phyloP scores from a whole-genome alignment of 2,797 vertebrate species.

The Myripristis jacobus region DNA sequence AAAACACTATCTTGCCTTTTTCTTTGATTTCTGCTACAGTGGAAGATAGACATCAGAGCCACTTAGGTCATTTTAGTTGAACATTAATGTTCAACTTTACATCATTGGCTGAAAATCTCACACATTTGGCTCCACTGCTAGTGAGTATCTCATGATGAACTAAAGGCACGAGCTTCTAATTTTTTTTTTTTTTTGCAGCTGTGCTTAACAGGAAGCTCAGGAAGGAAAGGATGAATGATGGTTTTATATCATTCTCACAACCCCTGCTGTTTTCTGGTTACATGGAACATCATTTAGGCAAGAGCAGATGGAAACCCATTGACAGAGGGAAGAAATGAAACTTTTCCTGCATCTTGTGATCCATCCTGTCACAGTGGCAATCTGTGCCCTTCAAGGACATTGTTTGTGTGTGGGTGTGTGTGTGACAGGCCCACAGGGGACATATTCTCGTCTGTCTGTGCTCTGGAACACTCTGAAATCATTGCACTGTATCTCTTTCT shows the following conservation, averaged over 20 bases:
- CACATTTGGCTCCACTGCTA: background rate
- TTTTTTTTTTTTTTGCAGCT: background rate
- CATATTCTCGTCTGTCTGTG: constrained; percentile 26
- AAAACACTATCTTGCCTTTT: background rate
- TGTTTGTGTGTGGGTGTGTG: constrained; percentile 22
- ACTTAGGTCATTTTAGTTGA: background rate
- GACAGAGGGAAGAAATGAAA: constrained; percentile 52
- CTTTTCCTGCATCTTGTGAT: constrained; percentile 52
- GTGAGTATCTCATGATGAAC: background rate
- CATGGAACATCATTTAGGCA: constrained; percentile 56
- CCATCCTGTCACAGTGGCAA: constrained; percentile 44
- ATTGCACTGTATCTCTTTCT: constrained; percentile 28
- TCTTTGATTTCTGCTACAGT: constrained; percentile 1
- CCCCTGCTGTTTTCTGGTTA: constrained; percentile 62
- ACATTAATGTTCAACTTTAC: background rate
- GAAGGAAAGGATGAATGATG: constrained; percentile 42
- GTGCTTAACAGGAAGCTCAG: background rate
- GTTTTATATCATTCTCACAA: constrained; percentile 51
- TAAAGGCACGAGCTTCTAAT: background rate
- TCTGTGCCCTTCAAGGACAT: constrained; percentile 43
- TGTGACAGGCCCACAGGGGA: background rate
- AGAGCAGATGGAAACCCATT: constrained; percentile 67
- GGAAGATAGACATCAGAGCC: constrained; percentile 11
- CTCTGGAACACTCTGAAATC: constrained; percentile 7
- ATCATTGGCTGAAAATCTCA: background rate